Conservation (phyloP, 2,113 vertebrate genomes). For the Toxostoma redivivum region DNA sequence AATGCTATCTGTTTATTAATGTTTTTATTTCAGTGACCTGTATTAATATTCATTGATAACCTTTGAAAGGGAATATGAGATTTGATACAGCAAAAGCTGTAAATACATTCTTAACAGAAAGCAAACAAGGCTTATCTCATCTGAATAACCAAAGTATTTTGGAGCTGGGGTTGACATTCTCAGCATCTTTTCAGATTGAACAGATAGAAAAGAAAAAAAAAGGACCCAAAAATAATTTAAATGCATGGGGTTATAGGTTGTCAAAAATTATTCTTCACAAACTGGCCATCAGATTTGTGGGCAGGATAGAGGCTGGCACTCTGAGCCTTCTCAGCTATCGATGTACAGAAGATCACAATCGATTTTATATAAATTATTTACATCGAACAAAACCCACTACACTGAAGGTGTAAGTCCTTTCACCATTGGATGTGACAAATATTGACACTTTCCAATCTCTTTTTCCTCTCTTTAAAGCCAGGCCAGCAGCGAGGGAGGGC, state of each 20-base stretch:
- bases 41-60: not conserved
- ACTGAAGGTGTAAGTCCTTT: not conserved
- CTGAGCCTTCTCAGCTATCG: not conserved
- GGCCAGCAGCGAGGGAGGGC: not conserved
- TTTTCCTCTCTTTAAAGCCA: not conserved
- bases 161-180: not conserved
- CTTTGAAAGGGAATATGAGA: not conserved
- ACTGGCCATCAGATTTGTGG: not conserved
- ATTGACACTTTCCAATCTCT: not conserved
- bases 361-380: not conserved
- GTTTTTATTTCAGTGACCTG: not conserved
- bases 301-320: not conserved
- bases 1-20: not conserved
- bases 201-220: not conserved
- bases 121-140: not conserved
- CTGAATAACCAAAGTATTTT: not conserved
- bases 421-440: not conserved
- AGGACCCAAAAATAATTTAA: not conserved
- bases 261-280: not conserved
- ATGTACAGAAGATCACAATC: not conserved
- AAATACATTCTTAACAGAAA: not conserved
- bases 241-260: not conserved
- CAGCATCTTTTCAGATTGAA: not conserved
- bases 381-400: not conserved
- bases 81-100: not conserved